Base-by-base conservation (phyloP, 1,140 invertebrate genomes). In the Saxidomus purpurata region DNA sequence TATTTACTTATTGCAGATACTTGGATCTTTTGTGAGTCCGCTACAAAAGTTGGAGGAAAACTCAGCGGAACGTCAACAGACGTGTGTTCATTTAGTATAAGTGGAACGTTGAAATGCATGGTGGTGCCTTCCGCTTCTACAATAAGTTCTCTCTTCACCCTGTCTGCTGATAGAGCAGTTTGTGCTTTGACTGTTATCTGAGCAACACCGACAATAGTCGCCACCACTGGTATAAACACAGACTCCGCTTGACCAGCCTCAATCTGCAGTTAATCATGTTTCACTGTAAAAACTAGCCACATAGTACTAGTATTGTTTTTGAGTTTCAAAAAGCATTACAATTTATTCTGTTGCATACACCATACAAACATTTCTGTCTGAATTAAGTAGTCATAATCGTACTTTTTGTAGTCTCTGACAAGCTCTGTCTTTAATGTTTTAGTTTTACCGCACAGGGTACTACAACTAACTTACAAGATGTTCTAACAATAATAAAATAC, bases 141-240 rank as follows among this genome's bases (percentile, higher is more conserved):
- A 8, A 79, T 85, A 1, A 90, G 59, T 9, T 88, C 34, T 63
- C 86, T 74, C 52, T 83, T 59, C 0, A 90, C 84, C 9, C 77
- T 77, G 69, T 90, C 90, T 59, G 90, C 90, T 28, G 90, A 87
- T 1, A 81, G 40, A 3, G 79, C 11, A 11, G 90, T 76, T 40
- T 84, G 80, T 0, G 90, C 90, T 31, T 87, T 90, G 19, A 90
- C 86, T 6, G 67, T 22, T 11, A 90, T 83, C 8, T 77, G 38
- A 13, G 86, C 74, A 2, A 43, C 34, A 13, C 84, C 90, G 9
- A 90, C 52, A 31, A 84, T 76, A 59, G 17, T 19, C 13, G 85
- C 76, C 13, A 90, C 71, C 6, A 90, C 89, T 22, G 90, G 90
- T 28, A 90, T 25, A 28, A 79, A 90, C 19, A 89, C 85, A 25